A percentile compares a stretch with the other conserved stretches of the same genome.
Conservation (phyloP, 2,888 invertebrate genomes). For the Mongoloraphidia duomilia region DNA sequence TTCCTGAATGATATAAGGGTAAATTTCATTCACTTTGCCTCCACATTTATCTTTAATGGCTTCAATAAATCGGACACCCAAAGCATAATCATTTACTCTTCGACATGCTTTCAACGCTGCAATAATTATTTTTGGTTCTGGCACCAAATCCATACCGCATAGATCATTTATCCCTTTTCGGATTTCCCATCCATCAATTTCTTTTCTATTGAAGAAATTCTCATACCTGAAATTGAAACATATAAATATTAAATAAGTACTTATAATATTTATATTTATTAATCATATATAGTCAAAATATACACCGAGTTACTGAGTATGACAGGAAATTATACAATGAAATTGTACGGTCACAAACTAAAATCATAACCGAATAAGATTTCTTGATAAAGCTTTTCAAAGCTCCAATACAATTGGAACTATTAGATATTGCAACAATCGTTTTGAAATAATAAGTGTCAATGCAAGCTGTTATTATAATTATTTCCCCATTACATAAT, state of each 20-base stretch:
- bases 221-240: constrained; percentile 44
- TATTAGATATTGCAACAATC: no score
- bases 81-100: constrained; percentile 83
- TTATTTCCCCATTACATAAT: constrained; percentile 21
- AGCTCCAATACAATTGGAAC: no score
- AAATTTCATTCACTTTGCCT: constrained; percentile 54
- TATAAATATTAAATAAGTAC: background rate
- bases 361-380: no score
- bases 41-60: constrained; percentile 83
- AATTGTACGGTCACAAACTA: no score
- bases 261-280: no score
- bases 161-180: constrained; percentile 84
- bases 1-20: constrained; percentile 79
- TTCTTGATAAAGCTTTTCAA: no score
- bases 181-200: constrained; percentile 91
- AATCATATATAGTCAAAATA: no score
- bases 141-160: constrained; percentile 79
- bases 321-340: no score
- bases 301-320: no score
- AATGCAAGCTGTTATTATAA: no score
- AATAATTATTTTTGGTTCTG: constrained; percentile 78
- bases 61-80: constrained; percentile 87
- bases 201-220: constrained; percentile 67
- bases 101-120: constrained; percentile 85
- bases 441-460: no score